Evolutionary conservation across 2,113 vertebrate species (phyloP), one percentile per base, ranked within the genome.

Genomic region (Erpornis zantholeuca): DNA sequence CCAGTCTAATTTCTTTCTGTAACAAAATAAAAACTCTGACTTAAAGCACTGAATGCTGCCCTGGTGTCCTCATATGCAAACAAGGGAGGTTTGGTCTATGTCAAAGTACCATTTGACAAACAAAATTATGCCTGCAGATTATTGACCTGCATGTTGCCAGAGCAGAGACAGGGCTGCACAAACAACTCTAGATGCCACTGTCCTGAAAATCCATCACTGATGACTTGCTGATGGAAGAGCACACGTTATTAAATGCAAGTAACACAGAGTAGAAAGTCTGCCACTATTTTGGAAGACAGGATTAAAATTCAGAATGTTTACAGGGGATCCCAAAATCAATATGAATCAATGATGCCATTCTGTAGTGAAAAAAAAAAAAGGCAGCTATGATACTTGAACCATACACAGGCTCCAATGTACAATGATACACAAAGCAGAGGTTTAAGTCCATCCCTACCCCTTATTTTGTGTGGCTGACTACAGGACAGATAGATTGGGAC

Each of bases 11-110:
- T 69, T 86, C 23, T 86, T 65, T 72, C 54, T 59, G 15, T 44
- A 94, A 85, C 50, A 88, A 73, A 82, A 92, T 52, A 27, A 82
- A 92, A 85, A 8, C 25, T 83, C 50, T 83, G 47, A 73, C 16
- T 90, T 66, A 19, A 68, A 60, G 22, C 38, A 42, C 3, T 77
- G 54, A 57, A 45, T 35, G 25, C 6, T 86, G 42, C 25, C 44
- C n/a, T 35, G 15, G 63, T 49, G 44, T 63, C 44, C 42, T 77
- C 1, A 0, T 11, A 12, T 11, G 20, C 33, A 88, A 79, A 76
- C 16, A 21, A 57, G 29, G 28, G 15, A 82, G 61, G 31, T 50
- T 79, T 87, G 68, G 17, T 65, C 31, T 65, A 1, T 81, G 16
- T 78, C 57, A 70, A 84, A 57, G 6, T 28, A 8, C 22, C 31